Base-by-base conservation (phyloP, 1,140 invertebrate species). In the Ceratosolen solmsi region DNA sequence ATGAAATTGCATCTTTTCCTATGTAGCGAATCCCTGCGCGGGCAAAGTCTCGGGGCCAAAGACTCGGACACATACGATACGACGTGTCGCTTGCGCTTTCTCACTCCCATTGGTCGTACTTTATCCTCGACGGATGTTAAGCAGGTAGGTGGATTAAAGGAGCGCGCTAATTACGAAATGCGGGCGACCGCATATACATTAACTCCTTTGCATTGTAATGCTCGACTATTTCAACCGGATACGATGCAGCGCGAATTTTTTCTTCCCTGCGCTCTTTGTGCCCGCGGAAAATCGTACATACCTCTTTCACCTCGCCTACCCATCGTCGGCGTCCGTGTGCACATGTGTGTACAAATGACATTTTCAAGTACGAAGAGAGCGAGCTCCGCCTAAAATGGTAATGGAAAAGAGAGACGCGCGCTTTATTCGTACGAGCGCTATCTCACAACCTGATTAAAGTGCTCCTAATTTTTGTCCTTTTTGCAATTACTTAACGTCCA, bases 131-230 rank as follows among this genome's bases (percentile, higher is more conserved):
- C 38, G 25, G 46, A 49, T 68, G 86, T 88, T 84, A 86, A 87
- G 84, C 86, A 84, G 84, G 87, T 84, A 86, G 76, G 82, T 74
- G 83, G 87, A 88, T 89, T 89, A 88, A 88, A 88, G 86, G 85
- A 88, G 87, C 85, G 82, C 82, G 84, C 86, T 89, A 89, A 89
- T 89, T 88, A 84, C 87, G 81, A 89, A 87, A 89, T 88, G 87
- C 83, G 86, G 84, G 70, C 46, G 46, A 20, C 13, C 20, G 46
- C 0, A 8, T 80, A 82, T 79, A 83, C 72, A 4, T 20, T 15
- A 54, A 17, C n/a, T 60, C 20, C 74, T 63, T 41, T 84, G 11
- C 70, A 76, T 82, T 71, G 25, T 71, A 63, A 41, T 74, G 63
- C 17, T 58, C 63, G 38, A 30, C 56, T 76, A 63, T 36, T 46